phyloP scores from a whole-genome alignment of 2,113 vertebrate species.

The Phoxinus phoxinus region DNA sequence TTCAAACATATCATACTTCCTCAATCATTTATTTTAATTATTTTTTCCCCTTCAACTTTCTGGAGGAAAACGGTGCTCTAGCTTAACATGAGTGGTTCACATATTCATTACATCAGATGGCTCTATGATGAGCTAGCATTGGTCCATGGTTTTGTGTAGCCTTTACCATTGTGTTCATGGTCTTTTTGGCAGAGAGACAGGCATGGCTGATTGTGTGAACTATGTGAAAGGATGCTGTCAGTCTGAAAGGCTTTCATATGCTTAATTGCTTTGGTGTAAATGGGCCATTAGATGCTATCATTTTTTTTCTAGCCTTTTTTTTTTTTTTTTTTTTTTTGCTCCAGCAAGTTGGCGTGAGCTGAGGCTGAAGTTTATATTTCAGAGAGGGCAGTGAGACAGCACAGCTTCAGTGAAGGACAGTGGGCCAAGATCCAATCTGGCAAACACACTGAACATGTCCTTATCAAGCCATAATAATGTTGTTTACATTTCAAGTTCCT shows the following conservation, averaged over 20 bases:
- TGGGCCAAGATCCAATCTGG: background rate
- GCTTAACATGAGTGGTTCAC: too few species aligned
- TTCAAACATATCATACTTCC: too few species aligned
- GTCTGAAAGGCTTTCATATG: conserved; percentile 15
- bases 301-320: background rate
- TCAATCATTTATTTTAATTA: too few species aligned
- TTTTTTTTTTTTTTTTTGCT: background rate
- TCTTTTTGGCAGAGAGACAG: background rate
- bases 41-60: too few species aligned
- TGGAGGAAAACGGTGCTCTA: too few species aligned
- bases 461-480: background rate
- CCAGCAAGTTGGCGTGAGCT: background rate
- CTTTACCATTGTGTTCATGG: background rate
- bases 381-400: background rate
- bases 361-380: background rate
- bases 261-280: background rate
- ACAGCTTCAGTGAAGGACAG: background rate
- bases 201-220: too few species aligned
- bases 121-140: background rate
- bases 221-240: conserved; percentile 2
- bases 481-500: background rate
- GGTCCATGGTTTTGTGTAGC: background rate
- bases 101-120: background rate
- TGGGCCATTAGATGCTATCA: background rate
- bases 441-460: background rate